phyloP scores from a whole-genome alignment of 2,797 vertebrate genomes.

The Carduelis carduelis region DNA sequence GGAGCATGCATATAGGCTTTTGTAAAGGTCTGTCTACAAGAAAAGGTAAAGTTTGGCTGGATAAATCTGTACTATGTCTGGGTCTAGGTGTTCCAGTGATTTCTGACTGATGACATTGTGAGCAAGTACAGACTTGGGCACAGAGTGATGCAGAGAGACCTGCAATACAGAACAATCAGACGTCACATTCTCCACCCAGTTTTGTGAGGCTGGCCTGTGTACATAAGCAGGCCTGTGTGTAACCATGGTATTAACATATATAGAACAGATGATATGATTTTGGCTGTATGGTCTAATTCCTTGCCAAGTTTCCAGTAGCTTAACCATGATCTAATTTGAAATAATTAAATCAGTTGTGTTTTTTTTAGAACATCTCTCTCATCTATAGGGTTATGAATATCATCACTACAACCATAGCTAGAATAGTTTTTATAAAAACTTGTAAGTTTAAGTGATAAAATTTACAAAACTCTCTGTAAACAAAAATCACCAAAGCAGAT shows the following conservation, averaged over 20 bases:
- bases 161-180: not conserved
- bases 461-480: not conserved
- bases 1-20: not conserved
- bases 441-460: not conserved
- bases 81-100: not conserved
- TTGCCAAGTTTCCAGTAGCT: slow-evolving; percentile 34
- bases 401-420: not conserved
- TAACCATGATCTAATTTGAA: slow-evolving; percentile 39
- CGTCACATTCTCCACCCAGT: not conserved
- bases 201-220: not conserved
- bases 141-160: not conserved
- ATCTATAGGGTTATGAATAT: not conserved
- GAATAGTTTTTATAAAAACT: not conserved
- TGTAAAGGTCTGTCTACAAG: not conserved
- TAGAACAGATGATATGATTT: not conserved
- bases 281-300: not conserved
- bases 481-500: not conserved
- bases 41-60: not conserved
- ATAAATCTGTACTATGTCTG: not conserved
- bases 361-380: not conserved
- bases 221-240: not conserved
- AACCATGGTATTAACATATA: not conserved
- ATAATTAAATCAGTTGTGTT: not conserved
- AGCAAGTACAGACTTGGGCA: not conserved
- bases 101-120: not conserved